phyloP scores from a whole-genome alignment of 1,140 invertebrate genomes.

The Pollicipes pollicipes region DNA sequence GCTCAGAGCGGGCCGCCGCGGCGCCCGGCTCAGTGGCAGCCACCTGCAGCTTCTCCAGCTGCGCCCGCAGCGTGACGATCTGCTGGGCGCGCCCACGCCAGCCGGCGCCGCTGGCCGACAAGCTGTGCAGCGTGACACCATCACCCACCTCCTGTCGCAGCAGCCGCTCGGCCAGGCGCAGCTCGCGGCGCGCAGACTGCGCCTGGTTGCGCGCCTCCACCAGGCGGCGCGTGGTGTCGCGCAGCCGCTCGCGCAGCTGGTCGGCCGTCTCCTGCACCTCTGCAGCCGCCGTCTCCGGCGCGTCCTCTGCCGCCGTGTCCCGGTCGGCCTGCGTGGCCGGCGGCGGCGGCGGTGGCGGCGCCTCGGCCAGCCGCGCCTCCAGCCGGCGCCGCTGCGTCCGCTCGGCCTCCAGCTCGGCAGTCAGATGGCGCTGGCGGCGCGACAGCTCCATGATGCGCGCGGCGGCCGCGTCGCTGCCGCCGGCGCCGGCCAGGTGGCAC shows the following conservation, averaged over 20 bases:
- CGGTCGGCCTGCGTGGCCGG: neutral
- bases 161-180: neutral
- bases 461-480: neutral
- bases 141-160: neutral
- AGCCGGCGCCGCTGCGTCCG: neutral
- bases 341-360: no score
- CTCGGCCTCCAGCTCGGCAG: neutral
- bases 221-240: neutral
- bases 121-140: neutral
- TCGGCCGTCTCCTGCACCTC: neutral
- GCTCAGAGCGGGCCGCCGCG: neutral
- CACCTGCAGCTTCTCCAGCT: neutral
- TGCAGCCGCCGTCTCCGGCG: no score
- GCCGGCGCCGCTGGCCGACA: neutral
- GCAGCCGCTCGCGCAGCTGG: neutral
- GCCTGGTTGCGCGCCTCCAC: slow-evolving; percentile 1
- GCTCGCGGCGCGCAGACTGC: neutral
- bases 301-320: neutral
- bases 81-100: neutral
- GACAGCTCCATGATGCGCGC: neutral
- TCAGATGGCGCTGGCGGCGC: neutral
- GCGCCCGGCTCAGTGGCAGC: no score
- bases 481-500: neutral
- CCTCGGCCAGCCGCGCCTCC: neutral
- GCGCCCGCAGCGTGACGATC: neutral